These are phyloP conservation scores for Gasterosteus aculeatus DNA, from an alignment of 2,113 vertebrate genomes.

Conservation along the genomic window DNA sequence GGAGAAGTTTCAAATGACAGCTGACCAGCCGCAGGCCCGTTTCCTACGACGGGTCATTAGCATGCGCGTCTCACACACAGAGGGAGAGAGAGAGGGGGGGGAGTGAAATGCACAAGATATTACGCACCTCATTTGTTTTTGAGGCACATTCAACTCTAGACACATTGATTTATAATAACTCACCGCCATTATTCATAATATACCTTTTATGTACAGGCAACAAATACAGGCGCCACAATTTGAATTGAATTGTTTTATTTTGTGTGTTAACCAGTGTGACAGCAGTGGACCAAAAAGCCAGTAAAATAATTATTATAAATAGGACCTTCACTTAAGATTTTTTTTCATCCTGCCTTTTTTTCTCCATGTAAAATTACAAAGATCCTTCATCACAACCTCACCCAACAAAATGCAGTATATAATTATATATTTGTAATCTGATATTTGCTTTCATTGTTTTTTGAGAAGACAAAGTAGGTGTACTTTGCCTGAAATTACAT, in stretches of 20 bases:
- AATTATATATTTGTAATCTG: neutral
- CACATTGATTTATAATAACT: neutral
- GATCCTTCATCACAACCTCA: neutral
- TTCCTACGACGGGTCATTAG: slow-evolving; percentile 36
- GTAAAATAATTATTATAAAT: neutral
- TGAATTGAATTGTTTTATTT: neutral
- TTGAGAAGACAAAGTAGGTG: neutral
- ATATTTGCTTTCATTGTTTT: neutral
- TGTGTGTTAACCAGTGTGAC: neutral
- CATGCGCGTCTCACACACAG: slow-evolving; percentile 1
- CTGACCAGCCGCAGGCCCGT: slow-evolving; percentile 35
- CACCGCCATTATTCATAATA: slow-evolving; percentile 10
- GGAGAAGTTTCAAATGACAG: slow-evolving; percentile 53
- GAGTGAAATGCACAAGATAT: neutral
- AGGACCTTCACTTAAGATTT: too few relatives aligned
- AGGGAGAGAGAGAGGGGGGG: slow-evolving; percentile 8
- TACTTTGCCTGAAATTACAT: neutral
- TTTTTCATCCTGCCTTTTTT: neutral
- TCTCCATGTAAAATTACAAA: neutral
- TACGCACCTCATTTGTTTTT: neutral
- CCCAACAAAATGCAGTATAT: neutral
- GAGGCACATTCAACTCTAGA: slow-evolving; percentile 19
- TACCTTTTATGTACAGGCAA: neutral
- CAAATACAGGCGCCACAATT: neutral
- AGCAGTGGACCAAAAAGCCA: neutral